These are phyloP conservation scores for Eunapius fragilis DNA, from an alignment of 37 sponge, comb jelly and placozoan species.

Conservation along the genomic window DNA sequence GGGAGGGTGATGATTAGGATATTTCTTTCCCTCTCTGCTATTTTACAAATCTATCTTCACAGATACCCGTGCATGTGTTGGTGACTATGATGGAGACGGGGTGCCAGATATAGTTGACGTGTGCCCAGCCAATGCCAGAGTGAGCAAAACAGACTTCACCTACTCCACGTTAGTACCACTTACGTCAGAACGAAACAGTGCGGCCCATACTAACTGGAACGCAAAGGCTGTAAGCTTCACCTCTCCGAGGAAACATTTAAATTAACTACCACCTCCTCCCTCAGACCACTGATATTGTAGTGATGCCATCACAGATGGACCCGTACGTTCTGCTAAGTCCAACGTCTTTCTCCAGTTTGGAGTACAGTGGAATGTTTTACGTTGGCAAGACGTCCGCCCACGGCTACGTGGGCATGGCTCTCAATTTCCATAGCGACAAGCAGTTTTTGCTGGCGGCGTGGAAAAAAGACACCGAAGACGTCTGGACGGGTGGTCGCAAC, in stretches of 20 bases:
- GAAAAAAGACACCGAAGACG: constrained; percentile 45
- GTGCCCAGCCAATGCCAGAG: constrained; percentile 64
- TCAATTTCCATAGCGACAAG: constrained; percentile 82
- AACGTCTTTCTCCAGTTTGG: constrained; percentile 48
- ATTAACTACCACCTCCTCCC: background rate
- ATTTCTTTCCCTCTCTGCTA: too few relatives aligned
- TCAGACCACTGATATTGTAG: constrained; percentile 68
- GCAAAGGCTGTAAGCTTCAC: constrained; percentile 23
- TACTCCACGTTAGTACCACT: constrained; percentile 39
- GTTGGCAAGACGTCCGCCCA: constrained; percentile 49
- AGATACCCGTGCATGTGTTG: background rate
- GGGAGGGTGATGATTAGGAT: too few relatives aligned
- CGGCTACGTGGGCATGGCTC: constrained; percentile 87
- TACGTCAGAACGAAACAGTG: background rate
- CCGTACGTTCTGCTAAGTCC: constrained; percentile 65
- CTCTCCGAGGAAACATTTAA: background rate
- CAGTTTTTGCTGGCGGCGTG: constrained; percentile 79
- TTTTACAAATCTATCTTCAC: too few relatives aligned
- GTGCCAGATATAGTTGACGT: constrained; percentile 65
- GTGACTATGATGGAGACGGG: constrained; percentile 78
- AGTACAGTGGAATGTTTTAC: constrained; percentile 79
- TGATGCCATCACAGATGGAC: constrained; percentile 29
- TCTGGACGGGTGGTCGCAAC: background rate
- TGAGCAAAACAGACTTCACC: constrained; percentile 52
- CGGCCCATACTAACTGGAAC: constrained; percentile 24